A percentile compares a stretch with the other conserved stretches of the same genome.
These are phyloP conservation scores for Drosophila basisetae DNA, from an alignment of 2,888 invertebrate genomes.

Conservation along the genomic window DNA sequence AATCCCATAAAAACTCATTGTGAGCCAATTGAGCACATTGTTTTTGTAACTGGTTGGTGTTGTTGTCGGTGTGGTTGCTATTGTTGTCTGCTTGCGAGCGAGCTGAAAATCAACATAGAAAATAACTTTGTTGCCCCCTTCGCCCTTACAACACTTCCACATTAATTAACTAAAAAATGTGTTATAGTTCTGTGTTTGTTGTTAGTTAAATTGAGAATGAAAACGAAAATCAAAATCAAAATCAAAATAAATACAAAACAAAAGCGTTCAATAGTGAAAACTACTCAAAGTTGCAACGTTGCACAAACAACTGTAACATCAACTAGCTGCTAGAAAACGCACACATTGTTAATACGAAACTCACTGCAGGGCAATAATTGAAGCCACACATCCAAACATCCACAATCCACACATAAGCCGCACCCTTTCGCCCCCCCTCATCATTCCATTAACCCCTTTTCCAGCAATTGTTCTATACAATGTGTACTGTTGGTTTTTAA, in stretches of 20 bases:
- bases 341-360: conserved; percentile 39
- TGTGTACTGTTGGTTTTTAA: conserved; percentile 74
- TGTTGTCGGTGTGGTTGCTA: conserved; percentile 33
- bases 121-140: conserved; percentile 25
- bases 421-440: background rate
- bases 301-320: background rate
- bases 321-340: conserved; percentile 23
- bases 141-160: conserved; percentile 24
- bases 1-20: conserved; percentile 80
- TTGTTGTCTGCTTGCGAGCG: conserved; percentile 34
- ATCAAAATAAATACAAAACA: conserved; percentile 38
- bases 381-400: conserved; percentile 23
- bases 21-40: conserved; percentile 74
- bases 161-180: conserved; percentile 70
- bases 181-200: conserved; percentile 39
- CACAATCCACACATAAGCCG: conserved; percentile 23
- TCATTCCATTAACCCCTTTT: background rate
- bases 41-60: conserved; percentile 35
- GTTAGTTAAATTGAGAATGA: conserved; percentile 35
- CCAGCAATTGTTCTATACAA: conserved; percentile 5
- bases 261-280: conserved; percentile 72
- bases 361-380: conserved; percentile 31
- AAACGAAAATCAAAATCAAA: conserved; percentile 29
- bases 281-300: conserved; percentile 36
- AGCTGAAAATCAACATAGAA: conserved; percentile 58